Evolutionary conservation across 2,888 invertebrate species (phyloP).

Genomic region (Pegoplata infirma): DNA sequence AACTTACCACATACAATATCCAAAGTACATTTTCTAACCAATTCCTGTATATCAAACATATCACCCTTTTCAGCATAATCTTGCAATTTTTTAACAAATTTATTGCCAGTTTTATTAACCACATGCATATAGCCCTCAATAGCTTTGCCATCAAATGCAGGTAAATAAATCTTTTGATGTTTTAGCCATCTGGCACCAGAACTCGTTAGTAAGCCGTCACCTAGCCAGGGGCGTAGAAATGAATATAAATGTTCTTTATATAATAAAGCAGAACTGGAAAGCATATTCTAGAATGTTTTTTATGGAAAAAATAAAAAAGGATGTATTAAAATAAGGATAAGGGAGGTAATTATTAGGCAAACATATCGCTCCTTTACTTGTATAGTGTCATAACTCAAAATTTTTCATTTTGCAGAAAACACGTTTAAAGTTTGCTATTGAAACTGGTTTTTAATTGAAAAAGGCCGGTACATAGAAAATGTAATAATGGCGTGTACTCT

Average conservation of each 20-base stretch:
- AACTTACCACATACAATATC: slow-evolving; percentile 76
- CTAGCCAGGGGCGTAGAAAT: slow-evolving; percentile 78
- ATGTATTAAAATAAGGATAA: neutral
- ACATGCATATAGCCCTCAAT: slow-evolving; percentile 73
- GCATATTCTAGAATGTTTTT: slow-evolving; percentile 72
- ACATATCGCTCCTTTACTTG: neutral
- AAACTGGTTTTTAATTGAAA: too few species aligned
- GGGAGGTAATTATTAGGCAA: neutral
- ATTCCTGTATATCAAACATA: slow-evolving; percentile 78
- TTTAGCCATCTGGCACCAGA: slow-evolving; percentile 78
- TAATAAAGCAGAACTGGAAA: slow-evolving; percentile 77
- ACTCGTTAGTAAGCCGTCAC: slow-evolving; percentile 78
- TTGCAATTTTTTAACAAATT: slow-evolving; percentile 76
- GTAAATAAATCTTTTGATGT: slow-evolving; percentile 79
- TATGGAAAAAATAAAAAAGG: neutral
- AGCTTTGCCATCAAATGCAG: slow-evolving; percentile 77
- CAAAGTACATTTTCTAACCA: slow-evolving; percentile 78
- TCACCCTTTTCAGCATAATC: slow-evolving; percentile 58
- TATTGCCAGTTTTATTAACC: slow-evolving; percentile 78
- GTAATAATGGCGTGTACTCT: too few species aligned
- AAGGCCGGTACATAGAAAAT: too few species aligned
- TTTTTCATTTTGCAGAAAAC: too few species aligned
- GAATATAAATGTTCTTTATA: slow-evolving; percentile 78
- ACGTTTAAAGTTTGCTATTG: too few species aligned
- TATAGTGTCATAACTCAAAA: too few species aligned